A percentile compares a stretch with the other conserved stretches of the same genome.
Evolutionary conservation across 2,797 vertebrate species (phyloP).

Genomic region (Remorina albescens): DNA sequence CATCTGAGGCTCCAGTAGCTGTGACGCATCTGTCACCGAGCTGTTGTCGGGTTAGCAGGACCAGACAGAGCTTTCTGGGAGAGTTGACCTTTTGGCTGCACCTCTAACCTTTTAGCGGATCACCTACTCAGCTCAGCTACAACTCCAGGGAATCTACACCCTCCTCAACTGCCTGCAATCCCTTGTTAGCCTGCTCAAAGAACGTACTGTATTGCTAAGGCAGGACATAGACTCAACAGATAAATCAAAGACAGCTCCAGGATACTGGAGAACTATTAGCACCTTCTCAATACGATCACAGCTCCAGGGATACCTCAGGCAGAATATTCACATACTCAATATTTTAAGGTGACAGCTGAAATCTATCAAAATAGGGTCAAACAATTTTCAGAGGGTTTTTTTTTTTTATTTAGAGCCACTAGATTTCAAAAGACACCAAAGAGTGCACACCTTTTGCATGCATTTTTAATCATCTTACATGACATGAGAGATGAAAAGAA

Average conservation of each 20-base stretch:
- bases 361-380: neutral
- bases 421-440: constrained; percentile 1
- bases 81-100: constrained; percentile 51
- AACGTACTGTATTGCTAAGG: constrained; percentile 21
- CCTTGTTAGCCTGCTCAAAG: constrained; percentile 42
- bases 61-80: constrained; percentile 30
- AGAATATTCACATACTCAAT: constrained; percentile 4
- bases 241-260: constrained; percentile 20
- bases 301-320: constrained; percentile 6
- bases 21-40: constrained; percentile 44
- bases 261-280: constrained; percentile 8
- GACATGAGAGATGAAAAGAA: too few species aligned
- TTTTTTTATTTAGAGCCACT: constrained; percentile 3
- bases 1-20: constrained; percentile 23
- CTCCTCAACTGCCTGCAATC: constrained; percentile 34
- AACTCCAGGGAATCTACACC: constrained; percentile 44
- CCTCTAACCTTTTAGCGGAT: constrained; percentile 57
- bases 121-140: constrained; percentile 35
- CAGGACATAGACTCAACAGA: neutral
- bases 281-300: neutral
- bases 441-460: neutral
- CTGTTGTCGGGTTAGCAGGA: constrained; percentile 19
- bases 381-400: constrained; percentile 3
- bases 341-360: constrained; percentile 18
- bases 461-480: too few species aligned